A percentile compares a stretch with the other conserved stretches of the same genome.
Conservation (phyloP, 2,113 vertebrate species). For the Percopsis transmontana region DNA sequence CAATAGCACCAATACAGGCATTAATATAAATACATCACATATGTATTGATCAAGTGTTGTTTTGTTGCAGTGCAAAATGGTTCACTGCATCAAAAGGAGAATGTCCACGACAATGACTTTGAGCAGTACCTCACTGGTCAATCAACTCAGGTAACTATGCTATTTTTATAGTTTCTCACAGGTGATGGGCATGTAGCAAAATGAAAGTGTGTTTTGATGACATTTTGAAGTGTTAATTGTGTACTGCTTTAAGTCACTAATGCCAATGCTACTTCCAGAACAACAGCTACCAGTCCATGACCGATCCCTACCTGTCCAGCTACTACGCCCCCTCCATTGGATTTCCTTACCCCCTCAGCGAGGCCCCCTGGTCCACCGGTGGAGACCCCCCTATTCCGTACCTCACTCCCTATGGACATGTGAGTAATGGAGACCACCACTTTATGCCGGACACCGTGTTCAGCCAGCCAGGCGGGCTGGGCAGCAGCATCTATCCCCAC, state of each 20-base stretch:
- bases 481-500: constrained; percentile 92
- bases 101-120: constrained; percentile 93
- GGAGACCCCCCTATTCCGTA: constrained; percentile 95
- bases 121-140: constrained; percentile 94
- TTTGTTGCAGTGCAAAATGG: constrained; percentile 92
- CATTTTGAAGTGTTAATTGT: constrained; percentile 27
- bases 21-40: constrained; percentile 4
- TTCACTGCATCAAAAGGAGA: constrained; percentile 94
- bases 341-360: constrained; percentile 93
- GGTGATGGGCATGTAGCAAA: neutral
- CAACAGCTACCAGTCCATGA: constrained; percentile 96
- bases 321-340: constrained; percentile 96
- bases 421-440: constrained; percentile 95
- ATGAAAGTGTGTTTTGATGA: neutral
- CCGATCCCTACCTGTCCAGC: constrained; percentile 93
- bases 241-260: constrained; percentile 22
- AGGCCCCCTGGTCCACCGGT: constrained; percentile 95
- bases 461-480: constrained; percentile 91
- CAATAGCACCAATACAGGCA: neutral
- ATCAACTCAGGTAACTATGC: constrained; percentile 86
- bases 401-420: constrained; percentile 92
- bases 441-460: constrained; percentile 95
- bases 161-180: too few relatives aligned
- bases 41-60: constrained; percentile 31
- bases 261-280: constrained; percentile 75